Base-by-base conservation (phyloP, 2,888 invertebrate genomes). In the Onthophagus sagittarius region DNA sequence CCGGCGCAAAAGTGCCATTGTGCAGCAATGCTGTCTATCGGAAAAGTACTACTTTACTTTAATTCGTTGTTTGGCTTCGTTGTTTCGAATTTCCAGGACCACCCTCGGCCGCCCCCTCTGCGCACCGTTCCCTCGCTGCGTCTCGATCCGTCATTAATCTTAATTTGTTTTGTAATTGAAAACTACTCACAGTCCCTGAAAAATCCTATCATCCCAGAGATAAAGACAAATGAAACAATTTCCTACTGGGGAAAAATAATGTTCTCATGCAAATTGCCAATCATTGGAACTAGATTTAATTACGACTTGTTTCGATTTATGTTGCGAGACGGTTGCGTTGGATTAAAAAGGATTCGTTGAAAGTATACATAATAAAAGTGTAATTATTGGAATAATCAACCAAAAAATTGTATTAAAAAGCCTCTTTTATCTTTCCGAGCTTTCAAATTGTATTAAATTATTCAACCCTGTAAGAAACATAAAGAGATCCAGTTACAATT, bases 91-190 rank as follows among this genome's bases (percentile, higher is more conserved):
- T 67, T 67, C 67, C 32, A 67, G n/a, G 23, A 23, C 23, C 39
- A 1, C 11, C 39, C 5, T 7, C 33, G 33, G 33, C 5, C 32
- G n/a, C 7, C 31, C n/a, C 67, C 11, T 13, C 67, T 23, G 15
- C 32, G n/a, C 67, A 23, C 15, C 31, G 67, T 23, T 13, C 67
- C 15, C 31, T 23, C 67, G 9, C n/a, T 67, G 4, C 5, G 39
- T 74, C 70, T 72, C 72, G 73, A 76, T 76, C 72, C 31, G 70
- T 74, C 74, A 76, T 77, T 77, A 76, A 74, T 74, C 75, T 75
- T 75, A 75, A 77, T 77, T 77, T 75, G 76, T 73, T 73, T 76
- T 70, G 73, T 76, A 77, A 76, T 77, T 74, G 76, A 74, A 75
- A 75, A 76, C 76, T 77, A 76, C 75, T 74, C 64, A 23, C 23